A percentile compares a stretch with the other conserved stretches of the same genome.
phyloP scores from a whole-genome alignment of 2,113 vertebrate genomes.

The Eulacestoma nigropectus region DNA sequence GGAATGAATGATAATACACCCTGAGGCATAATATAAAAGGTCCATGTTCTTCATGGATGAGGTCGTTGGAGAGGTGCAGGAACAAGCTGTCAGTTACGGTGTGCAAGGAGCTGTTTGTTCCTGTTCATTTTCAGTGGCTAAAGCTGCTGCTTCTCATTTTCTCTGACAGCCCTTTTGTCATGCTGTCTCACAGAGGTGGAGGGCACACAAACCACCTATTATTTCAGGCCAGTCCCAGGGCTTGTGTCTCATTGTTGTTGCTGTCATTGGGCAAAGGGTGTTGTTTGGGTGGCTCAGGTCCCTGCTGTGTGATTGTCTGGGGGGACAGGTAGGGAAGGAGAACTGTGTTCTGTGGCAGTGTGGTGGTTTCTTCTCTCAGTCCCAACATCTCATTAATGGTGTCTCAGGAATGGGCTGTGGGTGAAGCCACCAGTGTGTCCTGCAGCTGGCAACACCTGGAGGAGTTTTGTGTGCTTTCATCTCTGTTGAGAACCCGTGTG shows the following conservation, averaged over 20 bases:
- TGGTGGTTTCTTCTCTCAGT: neutral
- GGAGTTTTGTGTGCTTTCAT: fast-evolving
- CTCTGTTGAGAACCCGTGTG: neutral
- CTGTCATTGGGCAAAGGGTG: neutral
- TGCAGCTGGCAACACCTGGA: neutral
- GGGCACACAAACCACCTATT: neutral
- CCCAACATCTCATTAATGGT: fast-evolving
- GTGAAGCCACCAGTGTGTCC: fast-evolving
- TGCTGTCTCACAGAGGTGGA: neutral
- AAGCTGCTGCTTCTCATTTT: neutral
- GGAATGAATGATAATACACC: neutral
- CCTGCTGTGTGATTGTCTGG: fast-evolving
- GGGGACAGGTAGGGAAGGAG: neutral
- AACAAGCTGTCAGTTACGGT: neutral
- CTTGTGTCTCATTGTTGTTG: neutral
- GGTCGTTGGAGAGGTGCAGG: neutral
- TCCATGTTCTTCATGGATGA: neutral
- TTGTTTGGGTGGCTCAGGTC: neutral
- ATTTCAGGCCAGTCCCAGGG: neutral
- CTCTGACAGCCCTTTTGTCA: neutral
- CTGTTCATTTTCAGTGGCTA: neutral
- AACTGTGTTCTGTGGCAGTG: neutral
- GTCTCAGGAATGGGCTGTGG: neutral
- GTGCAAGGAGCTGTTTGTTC: neutral
- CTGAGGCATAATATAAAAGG: neutral